These are phyloP conservation scores for Anseranas semipalmata DNA, from an alignment of 2,113 vertebrate species.

Conservation along the genomic window DNA sequence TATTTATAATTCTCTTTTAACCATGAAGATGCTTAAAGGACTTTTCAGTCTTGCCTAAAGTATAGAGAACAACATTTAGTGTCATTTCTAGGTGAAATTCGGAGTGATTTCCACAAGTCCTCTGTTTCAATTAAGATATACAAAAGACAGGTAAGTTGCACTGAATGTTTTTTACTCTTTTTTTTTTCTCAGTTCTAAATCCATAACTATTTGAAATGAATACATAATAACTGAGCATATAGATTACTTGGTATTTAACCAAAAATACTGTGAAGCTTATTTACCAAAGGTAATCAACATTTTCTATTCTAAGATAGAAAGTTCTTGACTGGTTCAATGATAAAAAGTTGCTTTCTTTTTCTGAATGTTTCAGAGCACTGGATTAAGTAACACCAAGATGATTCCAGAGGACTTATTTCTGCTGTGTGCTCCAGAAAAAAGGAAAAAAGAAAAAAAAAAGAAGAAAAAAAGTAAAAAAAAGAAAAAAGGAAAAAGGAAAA, in stretches of 20 bases:
- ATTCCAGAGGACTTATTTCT: background rate
- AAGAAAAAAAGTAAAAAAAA: background rate
- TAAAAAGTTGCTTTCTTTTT: background rate
- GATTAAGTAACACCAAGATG: background rate
- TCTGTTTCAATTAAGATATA: background rate
- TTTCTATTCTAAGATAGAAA: background rate
- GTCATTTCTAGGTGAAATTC: background rate
- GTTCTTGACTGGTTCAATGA: background rate
- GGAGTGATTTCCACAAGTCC: background rate
- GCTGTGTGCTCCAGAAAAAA: fast-evolving
- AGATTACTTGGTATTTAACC: background rate
- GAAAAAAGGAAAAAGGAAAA: fast-evolving
- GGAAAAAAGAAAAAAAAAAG: background rate
- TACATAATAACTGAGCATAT: background rate
- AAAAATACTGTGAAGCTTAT: background rate
- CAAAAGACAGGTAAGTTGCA: background rate
- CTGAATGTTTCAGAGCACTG: background rate
- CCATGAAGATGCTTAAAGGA: background rate
- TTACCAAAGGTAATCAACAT: background rate
- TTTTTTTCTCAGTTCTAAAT: background rate
- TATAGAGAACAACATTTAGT: background rate
- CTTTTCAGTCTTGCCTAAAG: background rate
- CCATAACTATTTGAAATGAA: background rate
- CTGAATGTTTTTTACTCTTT: background rate
- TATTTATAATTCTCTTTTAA: background rate